Evolutionary conservation across 1,140 invertebrate genomes (phyloP).

Genomic region (Sarcophaga bullata): DNA sequence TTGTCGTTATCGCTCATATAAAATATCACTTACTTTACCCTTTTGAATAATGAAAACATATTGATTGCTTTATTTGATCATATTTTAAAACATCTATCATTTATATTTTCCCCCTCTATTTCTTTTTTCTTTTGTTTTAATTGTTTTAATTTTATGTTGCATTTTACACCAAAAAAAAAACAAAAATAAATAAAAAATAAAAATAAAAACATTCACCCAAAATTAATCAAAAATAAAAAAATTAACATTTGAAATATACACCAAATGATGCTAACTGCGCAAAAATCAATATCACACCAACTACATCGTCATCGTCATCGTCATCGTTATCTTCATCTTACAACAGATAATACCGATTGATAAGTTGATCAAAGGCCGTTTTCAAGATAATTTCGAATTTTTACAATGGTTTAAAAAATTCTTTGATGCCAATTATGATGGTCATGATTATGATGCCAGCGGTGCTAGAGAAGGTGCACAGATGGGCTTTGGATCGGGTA

Average conservation of each 20-base stretch:
- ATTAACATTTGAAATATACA: too few relatives aligned
- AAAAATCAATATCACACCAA: too few relatives aligned
- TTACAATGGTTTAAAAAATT: slow-evolving; percentile 99
- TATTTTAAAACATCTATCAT: slow-evolving; percentile 28
- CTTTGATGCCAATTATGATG: slow-evolving; percentile 97
- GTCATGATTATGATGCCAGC: slow-evolving; percentile 90
- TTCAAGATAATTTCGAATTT: slow-evolving; percentile 99
- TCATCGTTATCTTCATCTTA: slow-evolving; percentile 62
- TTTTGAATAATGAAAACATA: slow-evolving; percentile 24
- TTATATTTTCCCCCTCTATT: slow-evolving; percentile 13
- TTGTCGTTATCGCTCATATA: slow-evolving; percentile 13
- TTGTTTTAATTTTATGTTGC: neutral
- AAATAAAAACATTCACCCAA: too few relatives aligned
- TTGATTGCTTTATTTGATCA: neutral
- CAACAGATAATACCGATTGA: slow-evolving; percentile 88
- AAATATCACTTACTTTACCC: slow-evolving; percentile 39
- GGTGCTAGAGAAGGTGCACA: slow-evolving; percentile 83
- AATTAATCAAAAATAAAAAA: too few relatives aligned
- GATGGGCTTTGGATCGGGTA: slow-evolving; percentile 74
- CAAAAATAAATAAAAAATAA: neutral
- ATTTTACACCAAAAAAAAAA: slow-evolving; percentile 1
- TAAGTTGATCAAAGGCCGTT: slow-evolving; percentile 91
- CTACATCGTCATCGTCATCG: too few relatives aligned
- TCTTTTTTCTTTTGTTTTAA: slow-evolving; percentile 36
- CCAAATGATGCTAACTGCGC: too few relatives aligned